Conservation (phyloP, 2,797 vertebrate species). For the Phrynocephalus forsythii region DNA sequence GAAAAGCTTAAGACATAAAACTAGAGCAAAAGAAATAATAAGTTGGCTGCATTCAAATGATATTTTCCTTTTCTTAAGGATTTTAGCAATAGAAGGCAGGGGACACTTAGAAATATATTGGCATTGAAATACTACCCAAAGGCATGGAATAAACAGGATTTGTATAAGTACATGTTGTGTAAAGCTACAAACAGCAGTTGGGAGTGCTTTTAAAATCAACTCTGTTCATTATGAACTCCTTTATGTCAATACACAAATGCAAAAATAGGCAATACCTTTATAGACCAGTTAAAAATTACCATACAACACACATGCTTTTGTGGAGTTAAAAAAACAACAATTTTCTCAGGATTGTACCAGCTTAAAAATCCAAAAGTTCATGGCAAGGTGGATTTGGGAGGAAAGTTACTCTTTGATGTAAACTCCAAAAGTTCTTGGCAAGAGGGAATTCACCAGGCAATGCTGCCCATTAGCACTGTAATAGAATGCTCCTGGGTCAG, state of each 20-base stretch:
- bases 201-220: background rate
- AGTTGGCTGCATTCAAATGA: background rate
- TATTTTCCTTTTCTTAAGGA: background rate
- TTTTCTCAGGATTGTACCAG: too few relatives aligned
- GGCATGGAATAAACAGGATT: background rate
- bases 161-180: constrained; percentile 9
- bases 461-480: too few relatives aligned
- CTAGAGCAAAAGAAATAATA: constrained; percentile 12
- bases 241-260: background rate
- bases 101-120: background rate
- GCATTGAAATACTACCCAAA: constrained; percentile 19
- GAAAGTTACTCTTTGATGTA: too few relatives aligned
- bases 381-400: too few relatives aligned
- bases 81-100: constrained; percentile 4
- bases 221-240: background rate
- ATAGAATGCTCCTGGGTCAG: too few relatives aligned
- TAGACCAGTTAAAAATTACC: too few relatives aligned
- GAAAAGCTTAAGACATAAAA: constrained; percentile 35
- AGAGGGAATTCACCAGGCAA: too few relatives aligned
- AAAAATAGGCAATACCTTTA: too few relatives aligned
- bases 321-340: too few relatives aligned
- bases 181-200: constrained; percentile 7
- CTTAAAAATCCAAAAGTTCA: too few relatives aligned
- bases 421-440: too few relatives aligned
- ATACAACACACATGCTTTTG: too few relatives aligned